These are phyloP conservation scores for Ara ararauna DNA, from an alignment of 2,797 vertebrate genomes.

Conservation along the genomic window DNA sequence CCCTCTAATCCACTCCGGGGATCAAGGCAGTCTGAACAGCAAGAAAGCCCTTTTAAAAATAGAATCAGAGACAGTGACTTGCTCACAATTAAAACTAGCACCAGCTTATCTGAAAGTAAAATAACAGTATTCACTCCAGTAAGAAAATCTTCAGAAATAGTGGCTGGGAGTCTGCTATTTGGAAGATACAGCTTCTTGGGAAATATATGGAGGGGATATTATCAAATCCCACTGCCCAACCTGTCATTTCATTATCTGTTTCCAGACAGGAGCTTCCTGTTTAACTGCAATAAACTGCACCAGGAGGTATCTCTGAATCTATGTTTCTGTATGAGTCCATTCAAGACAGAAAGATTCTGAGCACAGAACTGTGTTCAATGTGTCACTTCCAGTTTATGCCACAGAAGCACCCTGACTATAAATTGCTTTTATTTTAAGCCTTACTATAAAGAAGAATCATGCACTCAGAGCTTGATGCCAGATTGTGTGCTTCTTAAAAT, in stretches of 20 bases:
- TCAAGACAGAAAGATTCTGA: background rate
- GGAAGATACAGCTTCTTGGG: background rate
- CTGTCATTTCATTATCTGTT: background rate
- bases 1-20: background rate
- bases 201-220: background rate
- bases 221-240: background rate
- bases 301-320: background rate
- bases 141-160: background rate
- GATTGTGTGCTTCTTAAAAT: conserved; percentile 1
- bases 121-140: background rate
- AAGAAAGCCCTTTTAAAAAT: background rate
- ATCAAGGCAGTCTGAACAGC: background rate
- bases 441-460: conserved; percentile 1
- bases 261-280: background rate
- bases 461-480: conserved; percentile 17
- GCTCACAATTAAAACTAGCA: background rate
- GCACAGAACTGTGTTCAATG: background rate
- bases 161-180: background rate
- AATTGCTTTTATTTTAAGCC: conserved; percentile 9
- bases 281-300: background rate
- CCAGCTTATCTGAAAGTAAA: background rate
- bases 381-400: background rate
- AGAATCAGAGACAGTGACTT: background rate
- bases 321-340: background rate
- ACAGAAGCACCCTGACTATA: background rate